Evolutionary conservation across 1,140 invertebrate species (phyloP), one percentile per base, ranked within the genome.

Genomic region (Archivesica marissinica): DNA sequence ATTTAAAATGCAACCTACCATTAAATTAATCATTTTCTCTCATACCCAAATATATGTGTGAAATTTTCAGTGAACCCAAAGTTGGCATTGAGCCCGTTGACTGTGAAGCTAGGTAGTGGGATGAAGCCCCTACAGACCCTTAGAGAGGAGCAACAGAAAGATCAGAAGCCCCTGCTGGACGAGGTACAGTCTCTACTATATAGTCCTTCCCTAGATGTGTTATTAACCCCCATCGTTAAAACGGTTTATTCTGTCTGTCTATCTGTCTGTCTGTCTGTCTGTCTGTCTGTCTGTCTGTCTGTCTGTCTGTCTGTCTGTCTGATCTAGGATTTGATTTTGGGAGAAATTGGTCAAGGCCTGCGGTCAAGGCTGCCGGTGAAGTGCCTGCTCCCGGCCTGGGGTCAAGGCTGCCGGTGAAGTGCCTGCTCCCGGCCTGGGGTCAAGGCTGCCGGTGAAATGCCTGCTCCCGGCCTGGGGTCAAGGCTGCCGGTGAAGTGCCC

Each of bases 41-140:
- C n/a, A n/a, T n/a, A n/a, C 23, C 28, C 11, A 59, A 59, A 59
- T 59, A 11, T 59, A 11, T 59, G 28, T 59, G 20, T 30, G 28
- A 30, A 1, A 38, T 3, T 61, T 68, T n/a, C 94, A 97, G 97
- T 97, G 85, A 97, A 97, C 39, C 97, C 97, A 7, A 92, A 94
- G 82, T 90, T 89, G 75, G 89, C 88, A 15, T 78, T 93, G 59
- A 96, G 95, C 90, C 95, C 96, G 7, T 96, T 97, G 87, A 84
- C 85, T 4, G 77, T 77, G 15, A 89, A 88, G 56, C 95, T 95
- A 81, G 23, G 59, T 17, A 98, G 98, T 94, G 92, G 98, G 88
- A 96, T 97, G 44, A 95, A 98, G 91, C 96, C 97, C 52, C 98
- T 99, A 97, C 97, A 97, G 35, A 98, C 98, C 3, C 94, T 99